Conservation (phyloP, 2,797 vertebrate species). For the Sciurus carolinensis region DNA sequence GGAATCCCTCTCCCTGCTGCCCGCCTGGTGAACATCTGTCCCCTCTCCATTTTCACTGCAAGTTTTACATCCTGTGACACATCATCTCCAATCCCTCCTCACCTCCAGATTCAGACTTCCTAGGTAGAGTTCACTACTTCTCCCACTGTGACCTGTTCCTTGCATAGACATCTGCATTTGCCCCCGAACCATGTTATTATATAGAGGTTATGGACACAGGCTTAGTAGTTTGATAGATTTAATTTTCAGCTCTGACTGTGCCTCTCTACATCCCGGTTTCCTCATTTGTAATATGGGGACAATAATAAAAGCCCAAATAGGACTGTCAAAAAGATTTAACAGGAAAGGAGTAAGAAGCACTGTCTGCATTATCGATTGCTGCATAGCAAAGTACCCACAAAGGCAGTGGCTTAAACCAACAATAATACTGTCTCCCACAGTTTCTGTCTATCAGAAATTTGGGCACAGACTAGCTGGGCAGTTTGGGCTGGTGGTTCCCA, state of each 20-base stretch:
- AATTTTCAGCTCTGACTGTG: slow-evolving; percentile 15
- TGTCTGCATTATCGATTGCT: slow-evolving; percentile 36
- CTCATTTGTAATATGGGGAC: slow-evolving; percentile 2
- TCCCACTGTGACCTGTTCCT: background rate
- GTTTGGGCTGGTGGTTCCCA: slow-evolving; percentile 31
- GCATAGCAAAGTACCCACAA: slow-evolving; percentile 35
- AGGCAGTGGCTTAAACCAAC: slow-evolving; percentile 46
- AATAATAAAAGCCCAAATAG: background rate
- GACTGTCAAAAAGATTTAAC: background rate
- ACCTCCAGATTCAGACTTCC: background rate
- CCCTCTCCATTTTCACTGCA: background rate
- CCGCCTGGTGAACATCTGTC: background rate
- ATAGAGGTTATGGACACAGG: background rate
- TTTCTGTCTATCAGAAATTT: slow-evolving; percentile 56
- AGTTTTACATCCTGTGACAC: background rate
- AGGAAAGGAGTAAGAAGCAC: background rate
- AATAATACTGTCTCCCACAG: background rate
- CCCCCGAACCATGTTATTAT: background rate
- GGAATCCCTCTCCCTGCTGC: background rate
- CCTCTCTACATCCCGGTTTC: slow-evolving; percentile 28
- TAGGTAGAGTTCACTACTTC: background rate
- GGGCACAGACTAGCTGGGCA: background rate
- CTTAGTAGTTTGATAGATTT: slow-evolving; percentile 32
- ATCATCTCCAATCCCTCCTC: background rate
- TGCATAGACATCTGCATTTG: background rate